A percentile compares a stretch with the other conserved stretches of the same genome.
phyloP scores from a whole-genome alignment of 1,140 invertebrate species.

The Drosophila pectinifera region DNA sequence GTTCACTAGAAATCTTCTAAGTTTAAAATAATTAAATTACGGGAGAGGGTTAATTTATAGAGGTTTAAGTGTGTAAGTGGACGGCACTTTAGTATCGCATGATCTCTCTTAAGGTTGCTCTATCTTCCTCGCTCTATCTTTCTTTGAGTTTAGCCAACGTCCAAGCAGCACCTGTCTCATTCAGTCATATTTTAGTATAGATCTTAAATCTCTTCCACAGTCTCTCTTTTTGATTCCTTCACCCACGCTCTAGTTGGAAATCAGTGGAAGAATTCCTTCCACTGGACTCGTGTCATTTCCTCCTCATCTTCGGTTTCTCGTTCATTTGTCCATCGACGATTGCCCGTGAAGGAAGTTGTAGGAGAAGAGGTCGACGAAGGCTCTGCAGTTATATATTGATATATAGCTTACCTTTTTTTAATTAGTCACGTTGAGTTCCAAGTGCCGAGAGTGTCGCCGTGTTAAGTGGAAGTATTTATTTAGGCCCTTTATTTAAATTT shows the following conservation, averaged over 20 bases:
- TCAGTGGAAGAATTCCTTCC: background rate
- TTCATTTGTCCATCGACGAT: constrained; percentile 71
- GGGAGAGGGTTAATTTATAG: background rate
- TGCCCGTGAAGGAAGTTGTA: constrained; percentile 60
- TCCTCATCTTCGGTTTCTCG: constrained; percentile 39
- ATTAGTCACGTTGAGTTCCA: constrained; percentile 63
- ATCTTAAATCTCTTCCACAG: constrained; percentile 12
- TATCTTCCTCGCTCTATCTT: background rate
- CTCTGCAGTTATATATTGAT: constrained; percentile 64
- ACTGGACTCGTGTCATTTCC: background rate
- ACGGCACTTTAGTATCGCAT: background rate
- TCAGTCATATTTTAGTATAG: background rate
- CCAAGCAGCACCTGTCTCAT: background rate
- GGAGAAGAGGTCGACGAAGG: constrained; percentile 29
- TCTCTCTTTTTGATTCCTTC: background rate
- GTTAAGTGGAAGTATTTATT: constrained; percentile 72
- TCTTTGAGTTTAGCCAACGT: background rate
- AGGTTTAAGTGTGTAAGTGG: background rate
- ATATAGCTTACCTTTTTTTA: constrained; percentile 62
- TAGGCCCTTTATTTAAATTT: constrained; percentile 45
- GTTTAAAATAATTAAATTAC: no score
- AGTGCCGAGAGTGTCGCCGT: constrained; percentile 60
- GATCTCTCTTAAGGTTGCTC: background rate
- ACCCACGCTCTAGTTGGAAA: constrained; percentile 13
- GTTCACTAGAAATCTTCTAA: no score